Percentiles rank a stretch among this genome's conserved stretches.
phyloP scores from a whole-genome alignment of 2,113 vertebrate species.

The Anolis carolinensis region DNA sequence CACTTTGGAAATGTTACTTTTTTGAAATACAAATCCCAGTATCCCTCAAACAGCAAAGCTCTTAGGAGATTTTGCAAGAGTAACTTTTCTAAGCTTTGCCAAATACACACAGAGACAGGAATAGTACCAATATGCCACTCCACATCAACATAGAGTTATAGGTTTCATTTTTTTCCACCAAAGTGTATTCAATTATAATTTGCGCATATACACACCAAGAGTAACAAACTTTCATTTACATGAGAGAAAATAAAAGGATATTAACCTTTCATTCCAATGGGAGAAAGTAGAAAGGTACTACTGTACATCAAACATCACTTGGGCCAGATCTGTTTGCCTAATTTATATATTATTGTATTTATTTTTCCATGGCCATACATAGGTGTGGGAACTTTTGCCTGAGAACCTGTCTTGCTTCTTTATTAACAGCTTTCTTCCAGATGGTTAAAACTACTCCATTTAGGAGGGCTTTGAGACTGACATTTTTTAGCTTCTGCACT shows the following conservation, averaged over 20 bases:
- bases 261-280: neutral
- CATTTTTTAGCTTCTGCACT: neutral
- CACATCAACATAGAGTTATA: neutral
- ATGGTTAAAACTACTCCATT: neutral
- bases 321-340: neutral
- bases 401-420: neutral
- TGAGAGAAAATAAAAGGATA: neutral
- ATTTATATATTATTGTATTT: neutral
- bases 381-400: neutral
- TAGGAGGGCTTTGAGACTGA: neutral
- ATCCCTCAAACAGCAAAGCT: too few relatives aligned
- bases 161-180: neutral
- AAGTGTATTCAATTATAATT: neutral
- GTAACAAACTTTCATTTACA: neutral
- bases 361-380: neutral
- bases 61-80: too few relatives aligned
- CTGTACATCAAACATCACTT: neutral
- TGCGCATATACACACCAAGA: neutral
- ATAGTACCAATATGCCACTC: neutral
- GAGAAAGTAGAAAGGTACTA: too few relatives aligned
- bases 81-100: too few relatives aligned
- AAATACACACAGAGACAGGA: neutral
- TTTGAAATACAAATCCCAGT: too few relatives aligned
- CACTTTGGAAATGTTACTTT: too few relatives aligned
- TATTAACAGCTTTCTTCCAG: neutral